These are phyloP conservation scores for Sebastes hubbsi DNA, from an alignment of 2,797 vertebrate species.

Conservation along the genomic window DNA sequence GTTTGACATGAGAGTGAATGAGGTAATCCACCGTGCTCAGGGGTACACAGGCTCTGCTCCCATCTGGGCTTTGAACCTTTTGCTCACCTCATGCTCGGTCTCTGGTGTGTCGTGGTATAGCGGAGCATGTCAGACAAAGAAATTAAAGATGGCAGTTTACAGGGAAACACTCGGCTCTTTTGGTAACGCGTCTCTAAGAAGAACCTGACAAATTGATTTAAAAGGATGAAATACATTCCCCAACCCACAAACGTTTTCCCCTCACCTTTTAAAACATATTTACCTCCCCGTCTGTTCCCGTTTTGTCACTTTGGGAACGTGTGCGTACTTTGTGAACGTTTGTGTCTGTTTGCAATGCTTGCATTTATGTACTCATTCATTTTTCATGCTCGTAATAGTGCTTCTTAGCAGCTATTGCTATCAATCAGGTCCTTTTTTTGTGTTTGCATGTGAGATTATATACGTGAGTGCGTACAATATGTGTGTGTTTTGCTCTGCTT, in stretches of 20 bases:
- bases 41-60: constrained; percentile 72
- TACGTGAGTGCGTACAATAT: constrained; percentile 20
- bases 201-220: constrained; percentile 81
- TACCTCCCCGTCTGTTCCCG: constrained; percentile 69
- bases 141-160: constrained; percentile 85
- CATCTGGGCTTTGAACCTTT: constrained; percentile 81
- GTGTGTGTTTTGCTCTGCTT: constrained; percentile 39
- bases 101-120: constrained; percentile 70
- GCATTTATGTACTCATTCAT: constrained; percentile 67
- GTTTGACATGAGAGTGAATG: constrained; percentile 77
- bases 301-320: constrained; percentile 71
- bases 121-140: constrained; percentile 78
- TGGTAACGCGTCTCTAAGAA: constrained; percentile 61
- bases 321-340: constrained; percentile 18
- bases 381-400: constrained; percentile 71
- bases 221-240: constrained; percentile 71
- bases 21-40: constrained; percentile 73
- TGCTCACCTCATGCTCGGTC: constrained; percentile 73
- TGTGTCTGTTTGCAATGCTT: constrained; percentile 46
- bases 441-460: constrained; percentile 61
- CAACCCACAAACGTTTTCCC: constrained; percentile 66
- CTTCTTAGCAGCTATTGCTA: constrained; percentile 65
- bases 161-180: constrained; percentile 77
- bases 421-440: constrained; percentile 48
- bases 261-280: constrained; percentile 79